Base-by-base conservation (phyloP, 2,797 vertebrate species). In the Acanthurus lineatus region DNA sequence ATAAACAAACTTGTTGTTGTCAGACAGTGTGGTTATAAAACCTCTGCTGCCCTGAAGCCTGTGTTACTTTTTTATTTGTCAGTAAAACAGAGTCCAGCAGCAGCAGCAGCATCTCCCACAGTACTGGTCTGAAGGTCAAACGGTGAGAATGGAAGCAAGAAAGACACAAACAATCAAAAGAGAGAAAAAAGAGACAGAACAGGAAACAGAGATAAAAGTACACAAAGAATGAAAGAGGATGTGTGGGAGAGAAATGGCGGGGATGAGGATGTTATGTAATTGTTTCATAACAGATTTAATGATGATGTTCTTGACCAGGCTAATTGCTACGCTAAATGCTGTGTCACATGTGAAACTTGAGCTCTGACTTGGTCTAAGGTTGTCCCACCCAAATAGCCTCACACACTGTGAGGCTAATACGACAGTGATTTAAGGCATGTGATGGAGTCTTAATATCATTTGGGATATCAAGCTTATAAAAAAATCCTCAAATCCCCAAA, bases 281-380 rank as follows among this genome's bases (percentile, higher is more conserved):
- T 85, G 75, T 89, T 91, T 85, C 77, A 82, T 74, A 86, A 84
- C 75, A 69, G 69, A 83, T 84, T 70, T 32, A 58, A 38, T 81
- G 51, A 86, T 67, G 11, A 51, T 25, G 49, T 32, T 82, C 73
- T 80, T 86, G 78, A 87, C 73, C 54, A 9, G 80, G 73, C 52
- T 87, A 89, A 89, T 85, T 83, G 67, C 66, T 32, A 49, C 80
- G 76, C 74, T 78, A 69, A 85, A 65, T 69, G 44, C 40, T 20
- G 60, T 70, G 77, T 77, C 74, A 74, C 84, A 87, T 73, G 76
- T 76, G 67, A 86, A 72, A 76, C 51, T 79, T 81, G 42, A 82
- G 70, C 66, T 82, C 38, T 65, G 28, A 78, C 75, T 51, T 28
- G 66, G 48, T 61, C 54, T 44, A 62, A 69, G 63, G 62, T 67